A percentile compares a stretch with the other conserved stretches of the same genome.
These are phyloP conservation scores for Nipponacmea schrenckii DNA, from an alignment of 2,888 invertebrate species.

Conservation along the genomic window DNA sequence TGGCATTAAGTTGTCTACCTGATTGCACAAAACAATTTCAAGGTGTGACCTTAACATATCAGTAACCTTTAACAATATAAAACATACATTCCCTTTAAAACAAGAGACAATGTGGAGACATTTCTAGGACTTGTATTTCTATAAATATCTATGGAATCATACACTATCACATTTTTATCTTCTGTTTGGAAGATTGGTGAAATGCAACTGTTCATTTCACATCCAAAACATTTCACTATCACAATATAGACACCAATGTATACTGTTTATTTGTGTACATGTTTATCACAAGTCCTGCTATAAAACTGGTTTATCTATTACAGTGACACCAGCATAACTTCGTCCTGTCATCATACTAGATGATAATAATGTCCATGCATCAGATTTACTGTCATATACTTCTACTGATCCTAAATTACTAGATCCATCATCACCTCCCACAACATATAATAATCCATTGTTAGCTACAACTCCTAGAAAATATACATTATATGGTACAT, in stretches of 20 bases:
- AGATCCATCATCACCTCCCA: conserved; percentile 95
- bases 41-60: too few relatives aligned
- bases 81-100: too few relatives aligned
- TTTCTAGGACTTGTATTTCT: too few relatives aligned
- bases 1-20: too few relatives aligned
- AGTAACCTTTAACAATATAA: too few relatives aligned
- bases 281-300: conserved; percentile 24
- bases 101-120: too few relatives aligned
- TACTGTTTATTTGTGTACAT: neutral
- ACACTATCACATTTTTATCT: conserved; percentile 5
- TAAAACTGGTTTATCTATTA: conserved; percentile 77
- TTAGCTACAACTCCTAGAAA: conserved; percentile 82
- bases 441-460: conserved; percentile 86
- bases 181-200: neutral
- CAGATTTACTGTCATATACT: conserved; percentile 88
- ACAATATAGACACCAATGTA: neutral
- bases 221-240: conserved; percentile 3
- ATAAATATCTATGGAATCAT: too few relatives aligned
- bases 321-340: conserved; percentile 93
- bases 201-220: neutral
- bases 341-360: conserved; percentile 91
- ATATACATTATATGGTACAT: conserved; percentile 10
- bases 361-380: conserved; percentile 86
- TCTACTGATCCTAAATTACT: conserved; percentile 92
- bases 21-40: too few relatives aligned